Evolutionary conservation across 2,797 vertebrate species (phyloP).

Genomic region (Artibeus jamaicensis): DNA sequence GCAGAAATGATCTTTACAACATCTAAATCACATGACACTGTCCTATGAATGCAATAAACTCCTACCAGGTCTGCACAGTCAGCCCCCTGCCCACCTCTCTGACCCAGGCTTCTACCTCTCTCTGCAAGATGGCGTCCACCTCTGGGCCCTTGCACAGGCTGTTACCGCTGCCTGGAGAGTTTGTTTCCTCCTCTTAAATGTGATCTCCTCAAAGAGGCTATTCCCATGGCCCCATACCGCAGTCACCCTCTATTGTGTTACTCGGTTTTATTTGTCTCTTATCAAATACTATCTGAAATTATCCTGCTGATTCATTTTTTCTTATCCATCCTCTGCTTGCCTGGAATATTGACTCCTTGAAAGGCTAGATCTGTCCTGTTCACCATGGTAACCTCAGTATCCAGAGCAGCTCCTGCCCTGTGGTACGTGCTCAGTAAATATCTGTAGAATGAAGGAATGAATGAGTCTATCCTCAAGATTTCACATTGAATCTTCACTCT

Average conservation of each 20-base stretch:
- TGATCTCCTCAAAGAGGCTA: neutral
- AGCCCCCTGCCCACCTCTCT: neutral
- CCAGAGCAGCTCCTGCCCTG: neutral
- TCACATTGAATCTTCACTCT: neutral
- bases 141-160: neutral
- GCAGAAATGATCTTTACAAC: neutral
- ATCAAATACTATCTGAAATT: neutral
- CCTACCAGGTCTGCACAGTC: neutral
- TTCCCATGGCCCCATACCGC: neutral
- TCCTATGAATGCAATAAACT: neutral
- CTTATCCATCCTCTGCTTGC: neutral
- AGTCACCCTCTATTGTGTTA: neutral
- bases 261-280: slow-evolving; percentile 22
- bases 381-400: neutral
- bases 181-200: neutral
- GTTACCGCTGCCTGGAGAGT: neutral
- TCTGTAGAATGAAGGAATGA: neutral
- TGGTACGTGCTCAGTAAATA: neutral
- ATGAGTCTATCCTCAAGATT: neutral
- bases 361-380: neutral
- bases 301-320: neutral
- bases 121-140: neutral
- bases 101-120: neutral
- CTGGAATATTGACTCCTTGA: neutral
- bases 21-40: neutral